These are phyloP conservation scores for Podarcis lilfordi DNA, from an alignment of 2,797 vertebrate species.

Conservation along the genomic window DNA sequence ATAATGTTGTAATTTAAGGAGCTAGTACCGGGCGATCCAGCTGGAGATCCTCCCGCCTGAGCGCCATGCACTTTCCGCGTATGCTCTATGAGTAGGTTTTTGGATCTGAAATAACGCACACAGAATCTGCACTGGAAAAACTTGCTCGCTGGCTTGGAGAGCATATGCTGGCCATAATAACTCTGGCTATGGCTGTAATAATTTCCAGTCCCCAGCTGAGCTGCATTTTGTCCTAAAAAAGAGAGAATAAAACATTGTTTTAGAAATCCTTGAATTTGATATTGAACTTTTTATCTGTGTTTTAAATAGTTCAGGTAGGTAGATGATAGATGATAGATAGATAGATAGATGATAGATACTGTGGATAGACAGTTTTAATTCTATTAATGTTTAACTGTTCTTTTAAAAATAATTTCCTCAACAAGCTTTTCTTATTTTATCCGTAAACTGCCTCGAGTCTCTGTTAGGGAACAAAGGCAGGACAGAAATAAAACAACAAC, in stretches of 20 bases:
- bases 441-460: too few species aligned
- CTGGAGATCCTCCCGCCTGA: constrained; percentile 76
- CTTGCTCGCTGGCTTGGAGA: constrained; percentile 85
- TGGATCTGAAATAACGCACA: constrained; percentile 97
- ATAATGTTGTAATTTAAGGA: constrained; percentile 88
- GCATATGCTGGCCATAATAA: constrained; percentile 76
- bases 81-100: constrained; percentile 95
- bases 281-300: too few species aligned
- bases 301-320: too few species aligned
- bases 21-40: constrained; percentile 77
- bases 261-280: constrained; percentile 25
- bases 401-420: too few species aligned
- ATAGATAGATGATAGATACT: too few species aligned
- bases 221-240: constrained; percentile 85
- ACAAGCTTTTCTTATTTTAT: too few species aligned
- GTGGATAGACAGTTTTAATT: too few species aligned
- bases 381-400: too few species aligned
- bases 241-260: constrained; percentile 61
- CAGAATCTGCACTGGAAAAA: constrained; percentile 99
- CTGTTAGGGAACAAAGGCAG: too few species aligned
- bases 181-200: constrained; percentile 84
- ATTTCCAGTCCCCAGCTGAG: constrained; percentile 82
- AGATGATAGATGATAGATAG: too few species aligned
- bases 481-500: too few species aligned
- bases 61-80: constrained; percentile 93